Percentiles rank a stretch among this genome's conserved stretches.
Evolutionary conservation across 2,888 invertebrate genomes (phyloP).

Genomic region (Scaptomyza polygonia): DNA sequence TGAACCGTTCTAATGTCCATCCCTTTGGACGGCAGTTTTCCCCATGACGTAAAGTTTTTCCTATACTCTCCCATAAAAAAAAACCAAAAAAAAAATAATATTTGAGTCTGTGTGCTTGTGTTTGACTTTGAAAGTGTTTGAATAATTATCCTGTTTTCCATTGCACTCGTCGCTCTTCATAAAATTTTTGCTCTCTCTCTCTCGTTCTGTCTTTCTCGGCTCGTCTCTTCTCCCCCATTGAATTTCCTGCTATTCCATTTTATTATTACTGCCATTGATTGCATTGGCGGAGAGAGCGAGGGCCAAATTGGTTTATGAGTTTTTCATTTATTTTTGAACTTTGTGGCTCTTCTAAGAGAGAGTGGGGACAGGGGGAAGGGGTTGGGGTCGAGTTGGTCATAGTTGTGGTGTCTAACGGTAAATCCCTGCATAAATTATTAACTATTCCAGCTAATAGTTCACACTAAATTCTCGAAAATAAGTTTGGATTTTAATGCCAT

Average conservation of each 20-base stretch:
- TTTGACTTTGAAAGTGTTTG: constrained; percentile 72
- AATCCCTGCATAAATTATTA: constrained; percentile 43
- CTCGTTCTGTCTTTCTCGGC: constrained; percentile 10
- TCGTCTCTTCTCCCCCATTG: constrained; percentile 1
- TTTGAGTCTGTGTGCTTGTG: constrained; percentile 18
- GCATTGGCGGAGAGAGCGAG: constrained; percentile 11
- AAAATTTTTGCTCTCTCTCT: constrained; percentile 3
- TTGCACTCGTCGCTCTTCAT: constrained; percentile 17
- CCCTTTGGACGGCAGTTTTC: constrained; percentile 46
- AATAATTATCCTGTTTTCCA: constrained; percentile 68
- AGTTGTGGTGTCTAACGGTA: constrained; percentile 7
- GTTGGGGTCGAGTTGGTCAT: constrained; percentile 8
- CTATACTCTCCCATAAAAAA: constrained; percentile 28
- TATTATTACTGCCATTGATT: constrained; percentile 31
- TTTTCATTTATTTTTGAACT: constrained; percentile 35
- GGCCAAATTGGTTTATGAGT: constrained; percentile 35
- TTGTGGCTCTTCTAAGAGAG: constrained; percentile 8
- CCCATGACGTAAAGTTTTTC: constrained; percentile 64
- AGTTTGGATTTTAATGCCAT: neutral
- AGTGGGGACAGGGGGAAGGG: too few species aligned
- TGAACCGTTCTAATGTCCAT: constrained; percentile 26
- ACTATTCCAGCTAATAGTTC: constrained; percentile 21
- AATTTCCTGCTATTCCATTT: constrained; percentile 28
- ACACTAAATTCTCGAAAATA: neutral
- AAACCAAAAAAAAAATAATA: neutral